phyloP scores from a whole-genome alignment of 1,140 invertebrate genomes.

The Polypedilum pembai region DNA sequence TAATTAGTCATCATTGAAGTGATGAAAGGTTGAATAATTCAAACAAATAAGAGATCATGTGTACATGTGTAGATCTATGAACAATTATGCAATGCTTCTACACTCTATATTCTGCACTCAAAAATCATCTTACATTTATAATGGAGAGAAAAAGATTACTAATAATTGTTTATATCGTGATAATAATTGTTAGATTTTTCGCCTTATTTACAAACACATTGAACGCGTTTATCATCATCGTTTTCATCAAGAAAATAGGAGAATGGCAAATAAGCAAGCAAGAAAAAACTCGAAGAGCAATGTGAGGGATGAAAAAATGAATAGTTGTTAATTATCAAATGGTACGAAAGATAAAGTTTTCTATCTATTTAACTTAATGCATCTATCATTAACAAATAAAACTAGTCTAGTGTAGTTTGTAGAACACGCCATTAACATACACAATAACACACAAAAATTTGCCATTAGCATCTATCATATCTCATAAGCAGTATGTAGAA shows the following conservation, averaged over 20 bases:
- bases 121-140: background rate
- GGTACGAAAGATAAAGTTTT: constrained; percentile 3
- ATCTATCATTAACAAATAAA: background rate
- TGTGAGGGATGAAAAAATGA: background rate
- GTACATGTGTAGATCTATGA: background rate
- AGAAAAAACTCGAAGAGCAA: background rate
- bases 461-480: background rate
- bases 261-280: no score
- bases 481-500: background rate
- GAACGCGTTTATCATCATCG: background rate
- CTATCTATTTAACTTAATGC: no score
- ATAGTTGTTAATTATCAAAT: constrained; percentile 23
- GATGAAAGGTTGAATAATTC: background rate
- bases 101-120: background rate
- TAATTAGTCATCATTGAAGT: constrained; percentile 22
- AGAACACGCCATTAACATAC: background rate
- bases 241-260: background rate
- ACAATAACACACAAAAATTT: background rate
- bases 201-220: constrained; percentile 20
- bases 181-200: constrained; percentile 28
- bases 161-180: constrained; percentile 26
- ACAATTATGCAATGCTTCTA: no score
- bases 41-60: background rate
- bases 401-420: background rate
- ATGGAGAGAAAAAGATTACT: no score